A percentile compares a stretch with the other conserved stretches of the same genome.
phyloP scores from a whole-genome alignment of 2,113 vertebrate genomes.

The Sceloporus undulatus region DNA sequence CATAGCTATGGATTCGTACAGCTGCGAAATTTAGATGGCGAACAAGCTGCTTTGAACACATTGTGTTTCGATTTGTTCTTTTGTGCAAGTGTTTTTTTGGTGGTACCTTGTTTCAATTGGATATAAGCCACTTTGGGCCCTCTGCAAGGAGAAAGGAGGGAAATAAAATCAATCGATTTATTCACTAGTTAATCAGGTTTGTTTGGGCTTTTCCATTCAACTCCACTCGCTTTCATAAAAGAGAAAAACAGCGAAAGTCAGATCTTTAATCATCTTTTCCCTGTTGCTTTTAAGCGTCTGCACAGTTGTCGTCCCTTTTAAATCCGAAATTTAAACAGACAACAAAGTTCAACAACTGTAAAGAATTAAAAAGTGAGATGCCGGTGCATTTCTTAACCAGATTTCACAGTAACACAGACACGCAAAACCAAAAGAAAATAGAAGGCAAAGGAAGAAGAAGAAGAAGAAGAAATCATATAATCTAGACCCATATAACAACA shows the following conservation, averaged over 20 bases:
- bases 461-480: constrained; percentile 79
- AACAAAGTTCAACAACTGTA: constrained; percentile 57
- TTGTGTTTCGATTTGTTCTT: too few relatives aligned
- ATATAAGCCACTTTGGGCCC: too few relatives aligned
- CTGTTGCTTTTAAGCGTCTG: neutral
- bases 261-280: too few relatives aligned
- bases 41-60: too few relatives aligned
- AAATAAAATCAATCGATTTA: too few relatives aligned
- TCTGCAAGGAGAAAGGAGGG: too few relatives aligned
- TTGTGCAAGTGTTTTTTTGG: too few relatives aligned
- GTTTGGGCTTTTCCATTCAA: neutral
- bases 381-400: constrained; percentile 56
- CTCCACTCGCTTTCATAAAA: neutral
- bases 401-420: constrained; percentile 78
- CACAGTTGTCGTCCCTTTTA: constrained; percentile 83
- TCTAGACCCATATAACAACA: constrained; percentile 76
- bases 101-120: too few relatives aligned
- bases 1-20: too few relatives aligned
- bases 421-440: too few relatives aligned
- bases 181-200: neutral
- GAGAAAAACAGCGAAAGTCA: too few relatives aligned
- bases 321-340: constrained; percentile 72
- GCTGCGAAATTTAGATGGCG: too few relatives aligned
- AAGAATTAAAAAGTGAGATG: constrained; percentile 72
- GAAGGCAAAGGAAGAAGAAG: constrained; percentile 58